phyloP scores from a whole-genome alignment of 2,797 vertebrate genomes.

The Bufotes viridis region DNA sequence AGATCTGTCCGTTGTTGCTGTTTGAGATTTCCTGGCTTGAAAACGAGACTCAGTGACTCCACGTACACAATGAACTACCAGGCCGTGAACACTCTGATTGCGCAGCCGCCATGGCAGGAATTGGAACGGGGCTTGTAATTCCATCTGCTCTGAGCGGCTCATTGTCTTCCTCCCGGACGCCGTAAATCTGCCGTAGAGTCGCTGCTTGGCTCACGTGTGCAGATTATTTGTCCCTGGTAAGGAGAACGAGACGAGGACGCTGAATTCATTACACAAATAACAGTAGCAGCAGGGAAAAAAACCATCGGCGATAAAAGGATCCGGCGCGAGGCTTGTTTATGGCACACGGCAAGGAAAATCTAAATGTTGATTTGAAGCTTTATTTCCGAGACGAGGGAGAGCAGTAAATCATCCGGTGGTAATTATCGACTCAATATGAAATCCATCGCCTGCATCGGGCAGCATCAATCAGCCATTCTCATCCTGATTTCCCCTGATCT shows the following conservation, averaged over 20 bases:
- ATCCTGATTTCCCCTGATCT: conserved; percentile 20
- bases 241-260: not conserved
- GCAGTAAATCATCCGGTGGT: conserved; percentile 29
- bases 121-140: conserved; percentile 22
- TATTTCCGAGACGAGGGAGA: conserved; percentile 8
- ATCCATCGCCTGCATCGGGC: conserved; percentile 36
- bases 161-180: conserved; percentile 1
- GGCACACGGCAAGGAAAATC: conserved; percentile 15
- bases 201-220: not conserved
- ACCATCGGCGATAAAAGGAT: conserved; percentile 12
- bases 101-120: not conserved
- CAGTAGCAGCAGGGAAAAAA: not conserved
- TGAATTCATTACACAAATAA: conserved; percentile 55
- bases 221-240: conserved; percentile 8
- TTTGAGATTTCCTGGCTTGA: too few species aligned
- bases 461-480: conserved; percentile 41
- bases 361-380: conserved; percentile 42
- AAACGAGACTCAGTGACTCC: too few species aligned
- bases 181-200: conserved; percentile 17
- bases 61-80: too few species aligned
- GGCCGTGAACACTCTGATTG: too few species aligned
- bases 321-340: conserved; percentile 22
- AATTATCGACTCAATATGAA: conserved; percentile 51
- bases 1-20: too few species aligned
- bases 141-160: conserved; percentile 19